These are phyloP conservation scores for Phaethornis superciliosus DNA, from an alignment of 2,113 vertebrate genomes.

Conservation along the genomic window DNA sequence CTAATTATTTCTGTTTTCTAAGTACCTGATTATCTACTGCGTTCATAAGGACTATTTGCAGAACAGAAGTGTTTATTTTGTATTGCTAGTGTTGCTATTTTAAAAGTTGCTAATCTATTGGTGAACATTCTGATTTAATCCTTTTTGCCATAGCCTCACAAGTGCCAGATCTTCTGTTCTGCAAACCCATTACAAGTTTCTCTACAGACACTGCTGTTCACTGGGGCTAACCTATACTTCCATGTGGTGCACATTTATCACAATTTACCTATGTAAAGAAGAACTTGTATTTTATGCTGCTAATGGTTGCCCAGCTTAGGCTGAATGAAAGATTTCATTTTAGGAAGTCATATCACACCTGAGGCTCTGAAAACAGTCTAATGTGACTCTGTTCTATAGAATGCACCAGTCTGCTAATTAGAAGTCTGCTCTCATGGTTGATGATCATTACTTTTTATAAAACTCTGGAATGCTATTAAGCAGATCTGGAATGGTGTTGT, in stretches of 20 bases:
- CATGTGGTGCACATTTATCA: constrained; percentile 68
- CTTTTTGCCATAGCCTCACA: background rate
- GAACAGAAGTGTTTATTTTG: constrained; percentile 19
- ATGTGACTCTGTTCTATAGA: background rate
- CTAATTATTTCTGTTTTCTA: background rate
- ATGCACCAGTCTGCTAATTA: constrained; percentile 18
- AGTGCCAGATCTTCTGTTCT: background rate
- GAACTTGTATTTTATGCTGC: constrained; percentile 41
- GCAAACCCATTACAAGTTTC: constrained; percentile 26
- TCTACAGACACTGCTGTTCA: constrained; percentile 29
- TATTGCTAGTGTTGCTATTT: constrained; percentile 27
- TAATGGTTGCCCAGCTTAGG: constrained; percentile 9
- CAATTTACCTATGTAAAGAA: constrained; percentile 57
- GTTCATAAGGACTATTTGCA: background rate
- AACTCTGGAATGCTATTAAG: constrained; percentile 29
- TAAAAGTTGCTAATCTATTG: background rate
- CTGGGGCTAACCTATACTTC: constrained; percentile 35
- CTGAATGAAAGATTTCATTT: constrained; percentile 61
- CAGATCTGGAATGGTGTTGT: background rate
- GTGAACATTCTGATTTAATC: constrained; percentile 48
- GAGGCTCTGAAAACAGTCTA: constrained; percentile 17
- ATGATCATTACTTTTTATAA: background rate
- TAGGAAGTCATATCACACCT: background rate
- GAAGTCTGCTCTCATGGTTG: background rate
- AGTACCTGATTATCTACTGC: background rate